phyloP scores from a whole-genome alignment of 1,140 invertebrate species.

The Metopolophium dirhodum region DNA sequence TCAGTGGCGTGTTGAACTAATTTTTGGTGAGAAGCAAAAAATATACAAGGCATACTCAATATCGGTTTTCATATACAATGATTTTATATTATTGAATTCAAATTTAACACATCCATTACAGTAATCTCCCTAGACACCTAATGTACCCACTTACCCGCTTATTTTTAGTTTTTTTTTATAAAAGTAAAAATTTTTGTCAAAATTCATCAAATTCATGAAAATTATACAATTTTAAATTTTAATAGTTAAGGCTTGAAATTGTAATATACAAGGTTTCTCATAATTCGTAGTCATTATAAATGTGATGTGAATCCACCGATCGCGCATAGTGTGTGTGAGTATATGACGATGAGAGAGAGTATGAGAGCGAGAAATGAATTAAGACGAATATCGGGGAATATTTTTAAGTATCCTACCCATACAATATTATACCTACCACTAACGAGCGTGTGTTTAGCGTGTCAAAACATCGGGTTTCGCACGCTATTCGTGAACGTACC shows the following conservation, averaged over 20 bases:
- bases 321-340: neutral
- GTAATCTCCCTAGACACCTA: too few relatives aligned
- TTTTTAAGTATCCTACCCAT: neutral
- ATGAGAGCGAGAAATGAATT: neutral
- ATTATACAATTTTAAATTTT: neutral
- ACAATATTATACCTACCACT: neutral
- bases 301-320: neutral
- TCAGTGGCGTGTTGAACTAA: too few relatives aligned
- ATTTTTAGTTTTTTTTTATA: too few relatives aligned
- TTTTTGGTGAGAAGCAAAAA: too few relatives aligned
- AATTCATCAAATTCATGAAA: too few relatives aligned
- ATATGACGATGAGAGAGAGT: neutral
- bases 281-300: neutral
- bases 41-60: too few relatives aligned
- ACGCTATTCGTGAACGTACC: constrained; percentile 1
- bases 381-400: neutral
- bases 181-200: too few relatives aligned
- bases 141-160: too few relatives aligned
- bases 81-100: too few relatives aligned
- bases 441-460: neutral
- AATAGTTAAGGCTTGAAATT: neutral
- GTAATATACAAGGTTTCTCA: neutral
- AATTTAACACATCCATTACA: too few relatives aligned
- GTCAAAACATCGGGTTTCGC: neutral
- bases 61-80: too few relatives aligned